Base-by-base conservation (phyloP, 2,113 vertebrate species). In the Psittacula cyanocephala region DNA sequence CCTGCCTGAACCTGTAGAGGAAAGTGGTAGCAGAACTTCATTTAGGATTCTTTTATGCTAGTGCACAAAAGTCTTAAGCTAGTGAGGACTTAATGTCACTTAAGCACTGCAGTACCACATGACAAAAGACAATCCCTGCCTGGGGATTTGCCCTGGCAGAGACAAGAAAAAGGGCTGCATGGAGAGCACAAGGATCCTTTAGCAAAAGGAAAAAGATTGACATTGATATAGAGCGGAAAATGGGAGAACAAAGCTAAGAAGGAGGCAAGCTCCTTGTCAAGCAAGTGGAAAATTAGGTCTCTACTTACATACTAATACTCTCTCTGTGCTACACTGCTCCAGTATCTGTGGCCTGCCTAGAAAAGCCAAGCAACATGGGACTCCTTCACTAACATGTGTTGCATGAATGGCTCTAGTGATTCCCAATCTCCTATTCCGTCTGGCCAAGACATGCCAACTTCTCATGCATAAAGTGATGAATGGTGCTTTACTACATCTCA, bases 241-340 rank as follows among this genome's bases (percentile, higher is more conserved):
- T 4, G 59, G 9, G 68, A 86, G 72, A 59, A 57, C 53, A 37
- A 17, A 86, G 80, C 23, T 4, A 33, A 1, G 33, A 44, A 60
- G 11, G 7, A 77, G 52, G 65, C 17, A 70, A 47, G 65, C 17
- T 59, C 25, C 57, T 75, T 5, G 1, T 31, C 50, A 75, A 53
- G 63, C 7, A 22, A 20, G 57, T 7, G 29, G 62, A 8, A 81
- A 91, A 63, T 53, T 1, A 6, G 20, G 55, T n/a, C 11, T 85
- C 47, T 67, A 6, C 41, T 90, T 24, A n/a, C 41, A 20, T 7
- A 9, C 28, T 15, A 39, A 29, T 4, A 4, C 7, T 53, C 41
- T 23, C 29, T 52, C 25, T 0, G 0, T 15, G 52, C 53, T 25
- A 4, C 16, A 15, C 25, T 17, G 41, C 41, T 62, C 59, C 33